These are phyloP conservation scores for Cavia porcellus DNA, from an alignment of 2,113 vertebrate species.

Conservation along the genomic window DNA sequence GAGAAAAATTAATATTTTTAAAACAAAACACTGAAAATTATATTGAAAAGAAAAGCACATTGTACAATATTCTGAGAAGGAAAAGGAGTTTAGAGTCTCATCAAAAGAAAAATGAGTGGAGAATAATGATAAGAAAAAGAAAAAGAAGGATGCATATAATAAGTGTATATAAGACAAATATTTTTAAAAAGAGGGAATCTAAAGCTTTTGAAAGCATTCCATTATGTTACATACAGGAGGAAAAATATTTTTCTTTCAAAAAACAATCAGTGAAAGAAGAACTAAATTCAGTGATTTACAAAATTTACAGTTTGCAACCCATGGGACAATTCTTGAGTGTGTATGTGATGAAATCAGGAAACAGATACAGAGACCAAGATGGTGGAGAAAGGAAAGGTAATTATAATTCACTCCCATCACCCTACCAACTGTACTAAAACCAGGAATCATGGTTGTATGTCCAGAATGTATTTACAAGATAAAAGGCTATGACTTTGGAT, in stretches of 20 bases:
- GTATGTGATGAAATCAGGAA: neutral
- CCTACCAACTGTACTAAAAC: neutral
- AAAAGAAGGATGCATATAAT: neutral
- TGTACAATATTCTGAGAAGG: neutral
- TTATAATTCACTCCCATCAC: neutral
- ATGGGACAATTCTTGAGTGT: neutral
- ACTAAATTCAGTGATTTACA: neutral
- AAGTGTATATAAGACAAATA: neutral
- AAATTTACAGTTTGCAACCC: neutral
- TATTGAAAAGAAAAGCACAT: neutral
- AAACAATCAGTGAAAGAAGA: neutral
- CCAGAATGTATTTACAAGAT: neutral
- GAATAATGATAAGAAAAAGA: neutral
- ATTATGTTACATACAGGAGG: neutral
- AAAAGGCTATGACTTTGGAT: neutral
- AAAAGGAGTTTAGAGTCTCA: neutral
- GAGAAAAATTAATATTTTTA: neutral
- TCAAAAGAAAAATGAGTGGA: neutral
- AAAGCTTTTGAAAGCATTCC: neutral
- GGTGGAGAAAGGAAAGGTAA: neutral
- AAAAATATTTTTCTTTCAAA: neutral
- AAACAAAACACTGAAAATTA: neutral
- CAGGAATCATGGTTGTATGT: neutral
- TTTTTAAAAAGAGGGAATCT: neutral
- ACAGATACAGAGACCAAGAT: neutral